Percentiles rank a stretch among this genome's conserved stretches.
Conservation (phyloP, 2,113 vertebrate species). For the Colinus virginianus region DNA sequence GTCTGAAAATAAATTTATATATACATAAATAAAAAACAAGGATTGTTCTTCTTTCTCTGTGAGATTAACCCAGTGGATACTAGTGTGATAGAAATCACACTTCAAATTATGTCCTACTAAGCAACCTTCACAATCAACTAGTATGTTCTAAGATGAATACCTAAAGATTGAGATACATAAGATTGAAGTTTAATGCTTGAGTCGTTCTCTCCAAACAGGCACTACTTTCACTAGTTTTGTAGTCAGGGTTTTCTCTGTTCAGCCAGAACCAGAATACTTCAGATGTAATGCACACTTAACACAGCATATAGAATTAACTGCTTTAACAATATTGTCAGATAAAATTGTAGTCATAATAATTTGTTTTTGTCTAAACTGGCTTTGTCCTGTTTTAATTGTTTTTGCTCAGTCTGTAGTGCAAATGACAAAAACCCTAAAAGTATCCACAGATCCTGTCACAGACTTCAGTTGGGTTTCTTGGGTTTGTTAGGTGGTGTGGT, state of each 20-base stretch:
- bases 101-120: background rate
- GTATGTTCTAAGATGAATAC: background rate
- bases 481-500: no score
- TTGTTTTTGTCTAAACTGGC: background rate
- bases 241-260: background rate
- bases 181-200: background rate
- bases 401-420: background rate
- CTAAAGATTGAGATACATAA: background rate
- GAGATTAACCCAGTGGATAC: background rate
- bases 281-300: background rate
- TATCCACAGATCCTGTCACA: background rate
- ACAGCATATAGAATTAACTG: background rate
- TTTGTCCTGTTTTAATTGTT: background rate
- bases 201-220: background rate
- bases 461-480: background rate
- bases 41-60: background rate
- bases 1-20: background rate
- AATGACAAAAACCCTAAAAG: background rate
- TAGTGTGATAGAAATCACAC: background rate
- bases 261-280: background rate
- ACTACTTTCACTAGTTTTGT: background rate
- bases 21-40: background rate
- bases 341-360: background rate
- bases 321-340: background rate
- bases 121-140: background rate